Conservation (phyloP, 2,113 vertebrate species). For the Actenoides hombroni region DNA sequence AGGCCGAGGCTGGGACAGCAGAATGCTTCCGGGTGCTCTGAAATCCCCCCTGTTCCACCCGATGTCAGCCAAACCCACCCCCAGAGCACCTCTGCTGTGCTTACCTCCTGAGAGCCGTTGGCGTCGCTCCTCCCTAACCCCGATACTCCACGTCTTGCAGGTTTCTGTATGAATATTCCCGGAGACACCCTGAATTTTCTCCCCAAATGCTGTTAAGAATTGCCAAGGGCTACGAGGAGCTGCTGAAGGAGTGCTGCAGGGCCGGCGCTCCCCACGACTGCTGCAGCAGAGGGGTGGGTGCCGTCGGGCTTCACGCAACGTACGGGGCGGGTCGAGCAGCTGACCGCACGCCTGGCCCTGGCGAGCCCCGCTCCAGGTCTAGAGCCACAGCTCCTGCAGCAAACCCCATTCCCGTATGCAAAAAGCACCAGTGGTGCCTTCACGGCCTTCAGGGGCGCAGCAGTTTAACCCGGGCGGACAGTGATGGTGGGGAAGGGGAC, state of each 20-base stretch:
- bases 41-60: rapidly evolving
- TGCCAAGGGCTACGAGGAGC: slow-evolving; percentile 27
- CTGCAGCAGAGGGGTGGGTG: slow-evolving; percentile 47
- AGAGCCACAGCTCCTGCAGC: neutral
- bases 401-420: rapidly evolving
- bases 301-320: rapidly evolving
- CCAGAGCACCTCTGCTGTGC: neutral
- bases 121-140: neutral
- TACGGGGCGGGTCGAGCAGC: no score
- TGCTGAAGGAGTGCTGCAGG: slow-evolving; percentile 61
- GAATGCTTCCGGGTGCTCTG: neutral
- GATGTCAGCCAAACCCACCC: neutral
- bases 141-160: neutral
- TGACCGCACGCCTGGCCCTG: neutral
- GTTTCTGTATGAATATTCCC: slow-evolving; percentile 70
- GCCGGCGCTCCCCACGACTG: slow-evolving; percentile 20
- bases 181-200: slow-evolving; percentile 60
- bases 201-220: slow-evolving; percentile 47
- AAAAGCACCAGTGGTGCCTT: neutral
- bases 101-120: no score
- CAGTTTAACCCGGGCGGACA: rapidly evolving
- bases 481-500: neutral
- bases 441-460: rapidly evolving
- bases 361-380: neutral
- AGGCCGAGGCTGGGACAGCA: neutral